Percentiles rank a stretch among this genome's conserved stretches.
Evolutionary conservation across 2,888 invertebrate genomes (phyloP).

Genomic region (Drosophila rubida): DNA sequence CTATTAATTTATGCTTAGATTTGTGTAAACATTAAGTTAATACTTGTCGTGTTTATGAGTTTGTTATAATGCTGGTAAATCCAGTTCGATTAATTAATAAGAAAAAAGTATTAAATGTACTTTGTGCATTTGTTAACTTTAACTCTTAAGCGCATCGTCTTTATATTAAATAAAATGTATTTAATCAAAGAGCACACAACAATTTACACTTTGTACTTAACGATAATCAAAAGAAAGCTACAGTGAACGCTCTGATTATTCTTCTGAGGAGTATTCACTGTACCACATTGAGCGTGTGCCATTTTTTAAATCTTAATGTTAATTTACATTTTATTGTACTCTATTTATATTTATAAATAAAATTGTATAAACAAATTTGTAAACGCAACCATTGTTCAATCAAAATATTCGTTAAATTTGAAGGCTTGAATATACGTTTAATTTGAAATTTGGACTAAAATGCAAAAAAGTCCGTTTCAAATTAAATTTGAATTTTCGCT

Average conservation of each 20-base stretch:
- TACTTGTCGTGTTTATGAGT: conserved; percentile 23
- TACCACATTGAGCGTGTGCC: conserved; percentile 53
- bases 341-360: conserved; percentile 30
- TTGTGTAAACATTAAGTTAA: conserved; percentile 29
- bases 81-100: conserved; percentile 30
- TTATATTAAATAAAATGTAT: conserved; percentile 26
- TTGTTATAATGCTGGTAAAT: conserved; percentile 44
- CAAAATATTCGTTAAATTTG: too few relatives aligned
- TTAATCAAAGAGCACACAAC: conserved; percentile 51
- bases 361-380: conserved; percentile 1
- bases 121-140: conserved; percentile 71
- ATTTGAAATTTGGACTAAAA: too few relatives aligned
- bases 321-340: conserved; percentile 8
- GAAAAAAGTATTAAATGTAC: conserved; percentile 73
- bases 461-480: too few relatives aligned
- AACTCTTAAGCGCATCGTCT: conserved; percentile 22
- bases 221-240: conserved; percentile 11
- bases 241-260: neutral
- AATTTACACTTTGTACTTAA: conserved; percentile 65
- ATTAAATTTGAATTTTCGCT: neutral
- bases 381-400: neutral
- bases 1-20: conserved; percentile 47
- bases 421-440: too few relatives aligned
- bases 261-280: conserved; percentile 7
- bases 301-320: conserved; percentile 46